phyloP scores from a whole-genome alignment of 2,888 invertebrate species.

The Trichogramma evanescens region DNA sequence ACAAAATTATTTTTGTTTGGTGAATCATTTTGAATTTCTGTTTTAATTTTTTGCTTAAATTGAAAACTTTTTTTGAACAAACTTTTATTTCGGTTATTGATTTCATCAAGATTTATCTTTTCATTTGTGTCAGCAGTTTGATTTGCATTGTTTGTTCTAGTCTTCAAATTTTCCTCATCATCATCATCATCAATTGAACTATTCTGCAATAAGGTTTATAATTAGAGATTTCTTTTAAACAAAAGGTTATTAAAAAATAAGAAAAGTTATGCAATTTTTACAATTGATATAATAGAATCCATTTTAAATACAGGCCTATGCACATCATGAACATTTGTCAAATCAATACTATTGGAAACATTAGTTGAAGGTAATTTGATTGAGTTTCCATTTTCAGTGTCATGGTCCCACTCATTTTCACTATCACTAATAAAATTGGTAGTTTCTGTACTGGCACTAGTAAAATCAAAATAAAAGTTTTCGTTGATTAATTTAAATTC shows the following conservation, averaged over 20 bases:
- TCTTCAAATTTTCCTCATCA: not conserved
- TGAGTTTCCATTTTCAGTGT: not conserved
- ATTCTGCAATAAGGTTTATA: conserved; percentile 17
- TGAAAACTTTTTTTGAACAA: not conserved
- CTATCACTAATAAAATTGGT: conserved; percentile 9
- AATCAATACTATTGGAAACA: conserved; percentile 3
- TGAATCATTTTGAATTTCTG: not conserved
- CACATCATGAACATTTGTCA: not conserved
- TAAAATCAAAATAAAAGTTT: not conserved
- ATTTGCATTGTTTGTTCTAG: not conserved
- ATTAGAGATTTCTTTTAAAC: not conserved
- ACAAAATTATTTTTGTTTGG: conserved; percentile 2
- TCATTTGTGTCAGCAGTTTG: not conserved
- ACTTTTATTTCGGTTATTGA: not conserved
- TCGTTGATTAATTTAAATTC: not conserved
- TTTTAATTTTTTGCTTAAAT: not conserved
- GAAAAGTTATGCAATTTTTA: conserved; percentile 10
- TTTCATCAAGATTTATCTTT: not conserved
- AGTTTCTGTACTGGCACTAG: not conserved
- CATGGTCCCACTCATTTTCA: conserved; percentile 2
- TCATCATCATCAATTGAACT: conserved; percentile 19
- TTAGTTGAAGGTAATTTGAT: not conserved
- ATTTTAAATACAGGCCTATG: not conserved
- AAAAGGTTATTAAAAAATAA: not conserved
- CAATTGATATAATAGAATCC: conserved; percentile 26